Conservation (phyloP, 2,113 vertebrate species). For the Callochromis pleurospilus region DNA sequence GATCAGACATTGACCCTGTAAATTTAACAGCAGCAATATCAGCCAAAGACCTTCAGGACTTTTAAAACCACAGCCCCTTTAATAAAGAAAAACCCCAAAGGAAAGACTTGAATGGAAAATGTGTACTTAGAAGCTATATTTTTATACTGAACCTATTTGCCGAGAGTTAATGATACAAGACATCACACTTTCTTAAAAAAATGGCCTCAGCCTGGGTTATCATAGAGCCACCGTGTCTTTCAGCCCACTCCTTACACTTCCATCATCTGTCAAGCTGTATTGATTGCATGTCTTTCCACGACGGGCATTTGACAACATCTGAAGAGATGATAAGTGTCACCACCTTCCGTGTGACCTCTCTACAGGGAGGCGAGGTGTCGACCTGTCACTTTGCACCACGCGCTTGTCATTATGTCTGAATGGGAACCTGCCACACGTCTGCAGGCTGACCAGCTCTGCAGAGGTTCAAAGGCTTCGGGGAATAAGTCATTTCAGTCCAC, state of each 20-base stretch:
- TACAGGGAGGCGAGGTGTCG: constrained; percentile 20
- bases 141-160: background rate
- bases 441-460: constrained; percentile 10
- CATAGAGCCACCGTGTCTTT: background rate
- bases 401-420: constrained; percentile 28
- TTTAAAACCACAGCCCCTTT: constrained; percentile 1
- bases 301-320: background rate
- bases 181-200: background rate
- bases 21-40: constrained; percentile 3
- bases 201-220: background rate
- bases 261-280: constrained; percentile 5
- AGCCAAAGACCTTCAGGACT: background rate
- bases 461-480: constrained; percentile 49
- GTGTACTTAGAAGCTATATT: constrained; percentile 22
- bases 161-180: background rate
- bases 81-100: background rate
- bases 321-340: constrained; percentile 10
- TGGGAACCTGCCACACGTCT: constrained; percentile 1
- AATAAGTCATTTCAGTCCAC: constrained; percentile 51
- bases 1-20: background rate
- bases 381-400: constrained; percentile 36
- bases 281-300: background rate
- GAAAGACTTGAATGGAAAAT: background rate
- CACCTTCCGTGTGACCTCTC: constrained; percentile 31
- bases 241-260: background rate